These are phyloP conservation scores for Styela clava DNA, from an alignment of 23 tunicate genomes.

Conservation along the genomic window DNA sequence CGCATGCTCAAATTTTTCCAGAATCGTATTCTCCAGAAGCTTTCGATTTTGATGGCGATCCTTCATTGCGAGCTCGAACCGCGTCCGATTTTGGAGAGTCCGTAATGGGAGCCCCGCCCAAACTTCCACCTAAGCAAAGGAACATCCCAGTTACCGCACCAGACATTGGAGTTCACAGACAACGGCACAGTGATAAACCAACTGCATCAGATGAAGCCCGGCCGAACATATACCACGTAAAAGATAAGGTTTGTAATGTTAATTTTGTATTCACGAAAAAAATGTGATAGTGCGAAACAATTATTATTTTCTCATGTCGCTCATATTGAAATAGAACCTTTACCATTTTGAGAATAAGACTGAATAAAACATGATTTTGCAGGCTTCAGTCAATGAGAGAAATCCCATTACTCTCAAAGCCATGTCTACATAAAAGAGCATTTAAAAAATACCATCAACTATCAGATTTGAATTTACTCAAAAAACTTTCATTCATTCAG, in stretches of 20 bases:
- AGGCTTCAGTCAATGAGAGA: too few relatives aligned
- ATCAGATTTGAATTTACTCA: too few relatives aligned
- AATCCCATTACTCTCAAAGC: too few relatives aligned
- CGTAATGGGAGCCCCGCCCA: constrained; percentile 54
- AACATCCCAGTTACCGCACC: not conserved
- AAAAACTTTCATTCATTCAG: too few relatives aligned
- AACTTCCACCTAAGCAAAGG: constrained; percentile 30
- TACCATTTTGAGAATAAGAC: too few relatives aligned
- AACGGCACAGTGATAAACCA: not conserved
- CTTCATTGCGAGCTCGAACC: constrained; percentile 53
- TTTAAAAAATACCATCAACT: too few relatives aligned
- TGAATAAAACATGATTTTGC: too few relatives aligned
- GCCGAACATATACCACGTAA: constrained; percentile 38
- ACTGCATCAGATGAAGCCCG: constrained; percentile 4
- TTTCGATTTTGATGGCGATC: constrained; percentile 39
- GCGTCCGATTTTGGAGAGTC: constrained; percentile 64
- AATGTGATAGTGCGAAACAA: too few relatives aligned
- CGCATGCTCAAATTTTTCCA: not conserved
- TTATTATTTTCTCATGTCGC: too few relatives aligned
- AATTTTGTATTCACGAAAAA: too few relatives aligned
- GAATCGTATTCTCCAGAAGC: constrained; percentile 33
- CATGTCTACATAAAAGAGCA: too few relatives aligned
- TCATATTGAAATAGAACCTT: too few relatives aligned
- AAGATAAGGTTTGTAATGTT: constrained; percentile 40
- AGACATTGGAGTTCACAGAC: not conserved